Evolutionary conservation across 2,113 vertebrate species (phyloP).

Genomic region (Galbula dea): DNA sequence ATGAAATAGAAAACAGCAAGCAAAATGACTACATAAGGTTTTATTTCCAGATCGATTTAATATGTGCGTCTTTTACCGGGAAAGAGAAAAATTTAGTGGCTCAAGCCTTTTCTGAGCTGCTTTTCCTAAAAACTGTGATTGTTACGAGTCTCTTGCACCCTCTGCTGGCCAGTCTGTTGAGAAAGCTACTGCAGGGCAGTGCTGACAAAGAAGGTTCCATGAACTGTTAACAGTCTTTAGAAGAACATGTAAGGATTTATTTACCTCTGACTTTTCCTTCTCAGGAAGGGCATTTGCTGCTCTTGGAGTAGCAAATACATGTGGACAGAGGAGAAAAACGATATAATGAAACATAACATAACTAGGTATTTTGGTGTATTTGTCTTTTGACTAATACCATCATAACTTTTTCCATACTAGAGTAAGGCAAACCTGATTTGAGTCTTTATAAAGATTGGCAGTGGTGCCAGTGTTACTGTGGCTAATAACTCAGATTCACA

Average conservation of each 20-base stretch:
- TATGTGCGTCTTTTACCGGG: background rate
- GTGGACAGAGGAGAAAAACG: background rate
- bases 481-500: background rate
- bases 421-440: background rate
- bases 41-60: background rate
- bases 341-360: background rate
- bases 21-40: background rate
- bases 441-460: background rate
- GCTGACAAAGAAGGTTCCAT: background rate
- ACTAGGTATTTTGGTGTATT: background rate
- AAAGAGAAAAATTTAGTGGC: background rate
- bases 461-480: background rate
- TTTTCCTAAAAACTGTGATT: background rate
- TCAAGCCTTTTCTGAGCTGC: background rate
- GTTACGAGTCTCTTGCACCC: background rate
- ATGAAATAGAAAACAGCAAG: background rate
- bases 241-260: background rate
- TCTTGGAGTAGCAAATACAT: background rate
- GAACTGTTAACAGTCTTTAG: background rate
- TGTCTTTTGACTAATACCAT: background rate
- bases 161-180: background rate
- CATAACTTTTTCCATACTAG: background rate
- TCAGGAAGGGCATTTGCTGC: background rate
- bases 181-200: background rate
- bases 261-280: background rate